These are phyloP conservation scores for Tyria jacobaeae DNA, from an alignment of 2,888 invertebrate genomes.

Conservation along the genomic window DNA sequence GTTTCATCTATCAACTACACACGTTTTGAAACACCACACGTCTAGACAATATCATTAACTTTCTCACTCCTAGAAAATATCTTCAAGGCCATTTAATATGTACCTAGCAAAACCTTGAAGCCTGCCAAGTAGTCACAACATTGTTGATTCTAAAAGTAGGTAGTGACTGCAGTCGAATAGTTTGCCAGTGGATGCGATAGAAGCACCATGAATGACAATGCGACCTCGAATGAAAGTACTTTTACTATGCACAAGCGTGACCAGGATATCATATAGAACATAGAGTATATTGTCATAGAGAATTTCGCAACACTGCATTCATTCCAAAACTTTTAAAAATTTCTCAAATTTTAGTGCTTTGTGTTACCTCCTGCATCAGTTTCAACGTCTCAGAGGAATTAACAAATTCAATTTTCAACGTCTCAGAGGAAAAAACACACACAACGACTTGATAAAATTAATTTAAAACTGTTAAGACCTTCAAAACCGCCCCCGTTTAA, in stretches of 20 bases:
- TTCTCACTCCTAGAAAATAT: conserved; percentile 11
- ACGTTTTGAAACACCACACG: conserved; percentile 2
- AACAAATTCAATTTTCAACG: no score
- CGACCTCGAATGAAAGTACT: conserved; percentile 85
- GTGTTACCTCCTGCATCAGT: no score
- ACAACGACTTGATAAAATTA: no score
- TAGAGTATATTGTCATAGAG: conserved; percentile 60
- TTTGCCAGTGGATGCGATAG: conserved; percentile 54
- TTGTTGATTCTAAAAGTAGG: conserved; percentile 57
- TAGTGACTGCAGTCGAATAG: conserved; percentile 60
- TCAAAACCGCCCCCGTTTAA: no score
- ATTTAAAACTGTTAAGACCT: no score
- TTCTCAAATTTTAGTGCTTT: no score
- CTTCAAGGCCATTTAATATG: conserved; percentile 16
- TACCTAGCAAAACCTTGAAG: conserved; percentile 14
- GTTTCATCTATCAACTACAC: not conserved
- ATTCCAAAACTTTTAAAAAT: no score
- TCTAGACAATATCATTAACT: conserved; percentile 12
- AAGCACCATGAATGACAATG: conserved; percentile 77
- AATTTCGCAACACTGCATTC: conserved; percentile 12
- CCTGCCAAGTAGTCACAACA: conserved; percentile 31
- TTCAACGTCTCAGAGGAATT: no score
- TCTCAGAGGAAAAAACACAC: no score
- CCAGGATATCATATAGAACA: conserved; percentile 61
- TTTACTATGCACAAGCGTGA: conserved; percentile 83